A percentile compares a stretch with the other conserved stretches of the same genome.
These are phyloP conservation scores for Spheniscus mendiculus DNA, from an alignment of 2,113 vertebrate species.

Conservation along the genomic window DNA sequence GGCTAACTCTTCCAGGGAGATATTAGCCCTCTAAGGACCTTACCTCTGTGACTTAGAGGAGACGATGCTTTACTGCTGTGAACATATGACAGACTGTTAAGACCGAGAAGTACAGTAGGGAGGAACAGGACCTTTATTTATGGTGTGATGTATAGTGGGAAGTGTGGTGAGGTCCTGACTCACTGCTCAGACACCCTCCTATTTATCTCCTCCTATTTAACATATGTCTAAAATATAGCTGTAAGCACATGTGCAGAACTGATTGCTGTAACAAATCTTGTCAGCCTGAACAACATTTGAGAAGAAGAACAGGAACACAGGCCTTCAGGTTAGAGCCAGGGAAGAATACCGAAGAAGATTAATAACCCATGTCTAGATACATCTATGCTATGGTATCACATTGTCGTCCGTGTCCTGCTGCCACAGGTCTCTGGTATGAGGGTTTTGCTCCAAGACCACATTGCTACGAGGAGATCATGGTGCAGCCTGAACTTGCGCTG, in stretches of 20 bases:
- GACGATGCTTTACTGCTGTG: not conserved
- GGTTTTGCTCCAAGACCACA: not conserved
- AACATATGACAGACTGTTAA: not conserved
- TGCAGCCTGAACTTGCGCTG: not conserved
- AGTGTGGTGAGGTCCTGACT: not conserved
- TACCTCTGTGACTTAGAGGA: not conserved
- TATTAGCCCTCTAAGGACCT: not conserved
- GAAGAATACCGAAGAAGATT: not conserved
- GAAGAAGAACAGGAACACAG: not conserved
- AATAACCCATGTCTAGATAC: not conserved
- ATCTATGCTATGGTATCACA: not conserved
- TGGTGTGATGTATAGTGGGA: not conserved
- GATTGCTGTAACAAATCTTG: not conserved
- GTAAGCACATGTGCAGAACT: not conserved
- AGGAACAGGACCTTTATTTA: not conserved
- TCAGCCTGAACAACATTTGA: not conserved
- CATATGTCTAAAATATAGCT: not conserved
- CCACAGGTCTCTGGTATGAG: rapidly evolving
- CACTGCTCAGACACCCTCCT: not conserved
- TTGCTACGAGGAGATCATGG: not conserved
- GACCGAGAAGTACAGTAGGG: not conserved
- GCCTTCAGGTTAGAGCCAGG: not conserved
- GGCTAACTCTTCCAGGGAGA: not conserved
- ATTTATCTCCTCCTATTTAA: not conserved
- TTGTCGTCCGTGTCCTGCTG: rapidly evolving